These are phyloP conservation scores for Sycobia sp. DNA, from an alignment of 1,140 invertebrate genomes.

Conservation along the genomic window DNA sequence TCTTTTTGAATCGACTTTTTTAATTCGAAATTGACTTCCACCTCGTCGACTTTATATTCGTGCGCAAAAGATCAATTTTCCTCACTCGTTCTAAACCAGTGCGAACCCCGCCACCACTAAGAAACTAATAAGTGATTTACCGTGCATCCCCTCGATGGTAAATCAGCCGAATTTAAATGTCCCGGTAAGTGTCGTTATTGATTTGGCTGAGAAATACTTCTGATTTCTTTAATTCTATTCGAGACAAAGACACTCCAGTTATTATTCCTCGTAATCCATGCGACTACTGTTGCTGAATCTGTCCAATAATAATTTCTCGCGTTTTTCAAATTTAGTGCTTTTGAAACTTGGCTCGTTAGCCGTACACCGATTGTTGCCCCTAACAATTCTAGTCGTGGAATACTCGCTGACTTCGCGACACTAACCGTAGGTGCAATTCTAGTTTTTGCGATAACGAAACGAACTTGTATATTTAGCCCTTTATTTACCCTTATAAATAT, in stretches of 20 bases:
- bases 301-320: no score
- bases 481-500: constrained; percentile 14
- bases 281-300: no score
- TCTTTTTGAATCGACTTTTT: no score
- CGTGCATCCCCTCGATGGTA: not conserved
- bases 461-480: not conserved
- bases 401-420: not conserved
- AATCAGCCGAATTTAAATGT: not conserved
- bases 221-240: not conserved
- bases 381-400: constrained; percentile 35
- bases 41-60: no score
- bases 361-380: constrained; percentile 26
- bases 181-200: not conserved
- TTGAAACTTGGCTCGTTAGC: not conserved
- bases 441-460: constrained; percentile 19
- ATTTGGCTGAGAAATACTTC: no score
- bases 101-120: not conserved
- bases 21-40: no score
- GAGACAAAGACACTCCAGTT: no score
- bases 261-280: not conserved
- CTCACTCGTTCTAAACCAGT: not conserved
- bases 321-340: not conserved
- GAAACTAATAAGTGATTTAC: not conserved
- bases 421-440: constrained; percentile 9
- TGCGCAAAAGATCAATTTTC: no score